These are phyloP conservation scores for Ctenochaetus hawaiiensis DNA, from an alignment of 2,797 vertebrate genomes.

Conservation along the genomic window DNA sequence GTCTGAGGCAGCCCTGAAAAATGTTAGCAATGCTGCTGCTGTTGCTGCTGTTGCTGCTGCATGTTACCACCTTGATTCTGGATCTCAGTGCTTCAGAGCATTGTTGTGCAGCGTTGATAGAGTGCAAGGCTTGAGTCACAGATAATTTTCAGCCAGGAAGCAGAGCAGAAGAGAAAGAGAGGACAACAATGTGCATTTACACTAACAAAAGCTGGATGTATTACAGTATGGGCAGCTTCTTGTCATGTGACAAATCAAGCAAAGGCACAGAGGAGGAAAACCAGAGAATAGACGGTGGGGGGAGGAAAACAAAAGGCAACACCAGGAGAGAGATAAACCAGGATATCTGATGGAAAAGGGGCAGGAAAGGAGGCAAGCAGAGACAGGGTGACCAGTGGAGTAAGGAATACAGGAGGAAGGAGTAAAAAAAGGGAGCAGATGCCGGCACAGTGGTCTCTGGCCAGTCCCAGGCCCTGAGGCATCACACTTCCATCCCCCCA, in stretches of 20 bases:
- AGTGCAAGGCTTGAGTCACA: conserved; percentile 49
- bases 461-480: conserved; percentile 65
- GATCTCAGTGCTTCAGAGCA: conserved; percentile 20
- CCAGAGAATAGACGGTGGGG: conserved; percentile 6
- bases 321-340: conserved; percentile 7
- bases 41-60: conserved; percentile 21
- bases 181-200: conserved; percentile 44
- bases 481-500: conserved; percentile 70
- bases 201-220: conserved; percentile 40
- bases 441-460: conserved; percentile 79
- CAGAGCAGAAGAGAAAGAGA: conserved; percentile 38
- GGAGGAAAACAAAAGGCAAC: background rate
- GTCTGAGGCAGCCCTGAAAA: background rate
- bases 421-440: conserved; percentile 71
- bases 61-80: conserved; percentile 25
- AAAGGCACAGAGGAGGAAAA: conserved; percentile 12
- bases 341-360: conserved; percentile 3
- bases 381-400: conserved; percentile 19
- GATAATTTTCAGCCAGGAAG: conserved; percentile 32
- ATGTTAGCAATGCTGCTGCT: conserved; percentile 2
- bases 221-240: conserved; percentile 28
- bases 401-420: conserved; percentile 23
- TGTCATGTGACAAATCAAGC: conserved; percentile 47
- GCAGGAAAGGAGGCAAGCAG: background rate
- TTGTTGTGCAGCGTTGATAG: conserved; percentile 21